Percentiles rank a stretch among this genome's conserved stretches.
Conservation (phyloP, 1,140 invertebrate species). For the Macrobrachium nipponense region DNA sequence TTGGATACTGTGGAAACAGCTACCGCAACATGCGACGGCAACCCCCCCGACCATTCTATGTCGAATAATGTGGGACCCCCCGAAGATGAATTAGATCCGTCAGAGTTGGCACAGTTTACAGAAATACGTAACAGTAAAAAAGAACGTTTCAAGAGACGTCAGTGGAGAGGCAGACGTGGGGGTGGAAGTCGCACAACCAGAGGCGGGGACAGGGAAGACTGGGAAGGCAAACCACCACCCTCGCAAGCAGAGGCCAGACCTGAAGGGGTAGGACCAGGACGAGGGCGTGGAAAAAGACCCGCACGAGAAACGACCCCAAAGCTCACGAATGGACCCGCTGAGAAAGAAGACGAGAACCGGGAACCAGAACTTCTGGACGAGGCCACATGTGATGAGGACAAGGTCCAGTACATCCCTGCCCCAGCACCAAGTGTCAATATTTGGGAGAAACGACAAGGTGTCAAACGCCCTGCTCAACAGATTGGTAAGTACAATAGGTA, state of each 20-base stretch:
- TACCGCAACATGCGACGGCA: neutral
- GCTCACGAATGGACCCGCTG: constrained; percentile 5
- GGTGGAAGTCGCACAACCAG: neutral
- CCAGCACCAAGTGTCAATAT: constrained; percentile 45
- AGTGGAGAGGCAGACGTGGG: constrained; percentile 11
- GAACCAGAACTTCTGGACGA: constrained; percentile 12
- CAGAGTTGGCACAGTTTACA: constrained; percentile 44
- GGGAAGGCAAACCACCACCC: neutral
- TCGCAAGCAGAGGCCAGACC: neutral
- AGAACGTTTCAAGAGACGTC: constrained; percentile 24
- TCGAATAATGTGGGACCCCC: neutral
- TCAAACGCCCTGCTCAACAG: neutral
- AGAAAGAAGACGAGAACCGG: constrained; percentile 20
- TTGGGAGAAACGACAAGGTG: constrained; percentile 51
- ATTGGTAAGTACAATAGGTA: neutral
- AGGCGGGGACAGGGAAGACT: constrained; percentile 23
- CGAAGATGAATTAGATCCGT: constrained; percentile 29
- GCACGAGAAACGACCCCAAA: neutral
- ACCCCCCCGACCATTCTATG: neutral
- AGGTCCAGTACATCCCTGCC: constrained; percentile 48
- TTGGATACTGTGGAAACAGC: constrained; percentile 5
- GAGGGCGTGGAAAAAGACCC: constrained; percentile 30
- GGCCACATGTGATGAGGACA: constrained; percentile 12
- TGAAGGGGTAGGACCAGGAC: constrained; percentile 3
- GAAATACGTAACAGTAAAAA: constrained; percentile 46